Percentiles rank a stretch among this genome's conserved stretches.
Conservation (phyloP, 2,888 invertebrate species). For the Hydropsyche betteni region DNA sequence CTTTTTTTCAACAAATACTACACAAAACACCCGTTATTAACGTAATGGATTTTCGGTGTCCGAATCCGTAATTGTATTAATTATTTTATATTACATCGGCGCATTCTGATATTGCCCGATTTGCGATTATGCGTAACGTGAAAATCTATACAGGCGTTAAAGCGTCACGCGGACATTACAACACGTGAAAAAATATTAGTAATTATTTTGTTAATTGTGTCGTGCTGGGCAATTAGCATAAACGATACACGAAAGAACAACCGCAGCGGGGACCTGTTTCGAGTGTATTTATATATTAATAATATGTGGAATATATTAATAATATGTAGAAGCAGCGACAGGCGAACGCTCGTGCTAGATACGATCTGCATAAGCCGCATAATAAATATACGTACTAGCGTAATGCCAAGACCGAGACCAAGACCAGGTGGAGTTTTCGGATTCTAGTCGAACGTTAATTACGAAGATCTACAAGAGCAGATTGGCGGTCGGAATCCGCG, state of each 20-base stretch:
- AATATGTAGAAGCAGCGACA: too few relatives aligned
- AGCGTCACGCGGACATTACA: neutral
- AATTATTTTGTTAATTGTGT: conserved; percentile 20
- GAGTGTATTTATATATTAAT: neutral
- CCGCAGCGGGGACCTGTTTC: neutral
- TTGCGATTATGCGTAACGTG: neutral
- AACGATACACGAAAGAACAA: neutral
- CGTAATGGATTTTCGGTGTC: conserved; percentile 10
- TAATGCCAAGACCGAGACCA: conserved; percentile 1
- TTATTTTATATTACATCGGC: neutral
- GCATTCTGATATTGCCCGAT: conserved; percentile 8
- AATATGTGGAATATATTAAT: too few relatives aligned
- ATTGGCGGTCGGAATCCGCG: too few relatives aligned
- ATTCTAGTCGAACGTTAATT: conserved; percentile 4
- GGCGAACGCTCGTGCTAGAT: too few relatives aligned
- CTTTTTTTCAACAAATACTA: neutral
- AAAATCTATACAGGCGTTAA: neutral
- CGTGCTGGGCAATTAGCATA: conserved; percentile 20
- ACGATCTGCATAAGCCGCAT: too few relatives aligned
- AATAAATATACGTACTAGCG: neutral
- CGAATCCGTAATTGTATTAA: conserved; percentile 1
- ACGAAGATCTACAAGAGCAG: too few relatives aligned
- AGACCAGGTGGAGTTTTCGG: conserved; percentile 15
- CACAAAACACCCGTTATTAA: conserved; percentile 26
- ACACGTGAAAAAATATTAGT: neutral